phyloP scores from a whole-genome alignment of 2,113 vertebrate genomes.

The Mastomys coucha region DNA sequence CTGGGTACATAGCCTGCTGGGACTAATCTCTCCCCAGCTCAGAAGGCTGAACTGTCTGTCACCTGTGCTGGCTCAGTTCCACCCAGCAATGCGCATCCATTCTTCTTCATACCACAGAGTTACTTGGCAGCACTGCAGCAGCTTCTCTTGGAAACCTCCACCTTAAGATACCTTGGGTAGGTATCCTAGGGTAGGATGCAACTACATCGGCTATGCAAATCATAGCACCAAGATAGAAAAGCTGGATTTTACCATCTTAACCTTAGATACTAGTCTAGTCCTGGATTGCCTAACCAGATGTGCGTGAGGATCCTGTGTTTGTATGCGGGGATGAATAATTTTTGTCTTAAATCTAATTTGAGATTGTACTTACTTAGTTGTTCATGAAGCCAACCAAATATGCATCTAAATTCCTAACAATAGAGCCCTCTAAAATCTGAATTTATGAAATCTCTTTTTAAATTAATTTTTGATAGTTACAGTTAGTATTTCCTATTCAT shows the following conservation, averaged over 20 bases:
- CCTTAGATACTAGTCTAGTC: not conserved
- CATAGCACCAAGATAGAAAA: not conserved
- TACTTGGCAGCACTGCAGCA: not conserved
- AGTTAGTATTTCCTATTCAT: not conserved
- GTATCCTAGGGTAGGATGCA: not conserved
- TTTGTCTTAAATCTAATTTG: slow-evolving; percentile 26
- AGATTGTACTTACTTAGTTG: not conserved
- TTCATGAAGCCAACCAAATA: not conserved
- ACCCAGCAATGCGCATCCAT: not conserved
- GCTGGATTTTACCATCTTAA: not conserved
- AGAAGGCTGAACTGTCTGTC: not conserved
- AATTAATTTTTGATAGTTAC: slow-evolving; percentile 29
- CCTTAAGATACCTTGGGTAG: no score
- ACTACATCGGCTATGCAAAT: no score
- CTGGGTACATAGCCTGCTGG: not conserved
- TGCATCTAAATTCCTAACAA: not conserved
- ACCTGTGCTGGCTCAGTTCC: not conserved
- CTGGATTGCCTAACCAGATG: not conserved
- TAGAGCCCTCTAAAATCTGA: not conserved
- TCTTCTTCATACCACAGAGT: not conserved
- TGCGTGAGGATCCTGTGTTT: not conserved
- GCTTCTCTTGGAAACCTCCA: not conserved
- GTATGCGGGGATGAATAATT: not conserved
- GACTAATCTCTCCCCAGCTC: not conserved
- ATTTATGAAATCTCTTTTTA: not conserved